These are phyloP conservation scores for Elgaria multicarinata DNA, from an alignment of 2,113 vertebrate species.

Conservation along the genomic window DNA sequence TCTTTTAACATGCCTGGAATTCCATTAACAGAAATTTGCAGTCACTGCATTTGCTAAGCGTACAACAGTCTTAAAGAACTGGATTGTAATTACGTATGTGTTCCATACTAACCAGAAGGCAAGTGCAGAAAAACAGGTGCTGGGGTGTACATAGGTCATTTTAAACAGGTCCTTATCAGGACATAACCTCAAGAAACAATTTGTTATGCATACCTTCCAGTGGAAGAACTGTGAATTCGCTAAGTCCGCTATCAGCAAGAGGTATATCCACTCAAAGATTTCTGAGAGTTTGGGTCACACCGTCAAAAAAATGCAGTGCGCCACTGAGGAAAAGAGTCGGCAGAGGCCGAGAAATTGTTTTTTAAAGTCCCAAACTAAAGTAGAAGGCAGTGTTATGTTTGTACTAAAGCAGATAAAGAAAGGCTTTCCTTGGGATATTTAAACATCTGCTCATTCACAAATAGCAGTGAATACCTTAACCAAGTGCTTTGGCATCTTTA, in stretches of 20 bases:
- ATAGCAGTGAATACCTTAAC: background rate
- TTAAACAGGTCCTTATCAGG: background rate
- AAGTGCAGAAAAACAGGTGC: conserved; percentile 7
- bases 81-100: conserved; percentile 14
- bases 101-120: background rate
- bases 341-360: background rate
- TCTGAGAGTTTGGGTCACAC: background rate
- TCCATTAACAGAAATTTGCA: background rate
- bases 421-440: background rate
- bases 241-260: background rate
- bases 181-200: background rate
- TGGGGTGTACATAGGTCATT: conserved; percentile 19
- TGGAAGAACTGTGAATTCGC: background rate
- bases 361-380: background rate
- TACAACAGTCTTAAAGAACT: background rate
- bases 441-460: background rate
- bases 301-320: background rate
- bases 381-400: background rate
- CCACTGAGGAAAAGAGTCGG: background rate
- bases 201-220: background rate
- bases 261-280: background rate
- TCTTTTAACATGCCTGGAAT: background rate
- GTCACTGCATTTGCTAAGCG: background rate
- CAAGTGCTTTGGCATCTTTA: background rate
- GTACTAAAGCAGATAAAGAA: background rate